Evolutionary conservation across 2,888 invertebrate genomes (phyloP), one percentile per base, ranked within the genome.

Genomic region (Cheilosia soror): DNA sequence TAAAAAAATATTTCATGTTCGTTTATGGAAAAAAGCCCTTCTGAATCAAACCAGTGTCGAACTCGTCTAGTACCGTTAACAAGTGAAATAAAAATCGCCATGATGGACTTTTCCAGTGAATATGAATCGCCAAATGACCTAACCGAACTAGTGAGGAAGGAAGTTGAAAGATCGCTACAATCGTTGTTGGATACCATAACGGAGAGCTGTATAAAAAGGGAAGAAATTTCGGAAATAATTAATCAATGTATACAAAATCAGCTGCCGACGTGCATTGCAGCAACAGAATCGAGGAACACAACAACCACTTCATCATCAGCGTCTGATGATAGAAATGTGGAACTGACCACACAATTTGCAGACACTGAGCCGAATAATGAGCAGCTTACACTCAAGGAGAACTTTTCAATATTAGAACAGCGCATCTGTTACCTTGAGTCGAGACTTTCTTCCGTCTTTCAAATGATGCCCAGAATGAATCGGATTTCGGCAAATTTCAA

Each of bases 11-110:
- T 40, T 33, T 6, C 37, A 13, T 37, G 7, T 25, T 68, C 47
- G 20, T 79, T 75, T 84, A 84, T 84, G 83, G 83, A 84, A 84
- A 84, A 53, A n/a, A 79, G 33, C 33, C 47, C n/a, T 47, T 63
- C 81, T 69, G 11, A 58, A 31, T 2, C 47, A 51, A 69, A 6
- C 5, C 15, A 40, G 27, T 31, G 15, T 37, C 47, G 25, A 44
- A 57, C 37, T 20, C 82, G 82, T 51, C 51, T 83, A 13, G 44
- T 84, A 65, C 83, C 83, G 9, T 11, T 84, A 25, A 75, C 83
- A 49, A 75, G 69, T 65, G 81, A 82, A 71, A 82, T 77, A 20
- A 37, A 37, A 27, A 33, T 53, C 9, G 76, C 65, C 2, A 76
- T 82, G 81, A 31, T 15, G 15, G 81, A 82, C 9, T 71, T 82